Base-by-base conservation (phyloP, 2,113 vertebrate species). In the Potamarius usumacintae region DNA sequence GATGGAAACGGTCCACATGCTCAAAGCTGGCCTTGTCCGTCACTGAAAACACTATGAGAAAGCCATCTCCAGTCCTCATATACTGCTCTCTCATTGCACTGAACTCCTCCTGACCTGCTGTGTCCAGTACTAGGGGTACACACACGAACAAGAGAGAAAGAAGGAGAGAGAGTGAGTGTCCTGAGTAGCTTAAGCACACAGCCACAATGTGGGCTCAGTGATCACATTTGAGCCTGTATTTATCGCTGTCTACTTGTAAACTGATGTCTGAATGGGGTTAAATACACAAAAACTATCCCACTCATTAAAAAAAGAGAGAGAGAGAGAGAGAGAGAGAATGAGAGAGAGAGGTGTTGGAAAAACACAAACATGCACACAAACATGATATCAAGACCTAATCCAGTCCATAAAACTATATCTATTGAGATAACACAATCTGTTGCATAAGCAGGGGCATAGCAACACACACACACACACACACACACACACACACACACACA, bases 41-140 rank as follows among this genome's bases (percentile, higher is more conserved):
- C 91, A 99, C 98, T 0, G 98, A 99, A 94, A 95, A 99, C 88
- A 99, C 98, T 0, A 99, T 99, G 65, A 99, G 98, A 92, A 99
- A 99, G 18, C 98, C 98, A 0, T 99, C 98, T 55, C 98, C 98
- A 0, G 98, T 99, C 92, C 98, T 95, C 98, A 99, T 99, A 90
- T 99, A 99, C 94, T 99, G 98, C 92, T 99, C 98, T 91, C 98
- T 93, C 98, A 99, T 99, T 6, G 98, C 98, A 0, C 98, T 99
- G 96, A 99, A 99, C 94, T 99, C 98, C 92, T 99, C 98, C 90
- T 99, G 98, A 6, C 98, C 98, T 0, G 98, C 98, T 0, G 98
- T 99, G 93, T 99, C 98, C 94, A 99, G 95, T 88, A 99, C 98
- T 97, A 90, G 9, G 57, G 2, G 84, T 30, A 82, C 69, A 83